phyloP scores from a whole-genome alignment of 2,797 vertebrate genomes.

The Thalassophryne amazonica region DNA sequence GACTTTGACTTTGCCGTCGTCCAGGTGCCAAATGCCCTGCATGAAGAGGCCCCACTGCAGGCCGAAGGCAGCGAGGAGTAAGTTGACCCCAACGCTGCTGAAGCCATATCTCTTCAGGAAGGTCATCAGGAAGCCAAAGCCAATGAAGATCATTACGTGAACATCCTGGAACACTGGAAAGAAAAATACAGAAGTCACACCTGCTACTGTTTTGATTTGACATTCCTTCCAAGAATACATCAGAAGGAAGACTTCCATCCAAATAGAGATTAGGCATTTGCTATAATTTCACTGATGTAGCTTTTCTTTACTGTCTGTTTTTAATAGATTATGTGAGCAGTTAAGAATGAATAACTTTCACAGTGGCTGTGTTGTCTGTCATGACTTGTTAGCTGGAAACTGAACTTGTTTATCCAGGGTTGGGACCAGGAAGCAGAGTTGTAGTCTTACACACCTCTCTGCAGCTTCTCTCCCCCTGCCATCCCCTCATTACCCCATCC shows the following conservation, averaged over 20 bases:
- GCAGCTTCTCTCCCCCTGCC: too few species aligned
- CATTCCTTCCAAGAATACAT: too few species aligned
- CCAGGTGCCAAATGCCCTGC: conserved; percentile 82
- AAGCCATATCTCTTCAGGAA: conserved; percentile 96
- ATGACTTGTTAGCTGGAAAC: conserved; percentile 20
- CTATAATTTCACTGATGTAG: background rate
- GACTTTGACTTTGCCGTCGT: conserved; percentile 69
- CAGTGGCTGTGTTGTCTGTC: conserved; percentile 25
- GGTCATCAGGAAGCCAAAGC: conserved; percentile 97
- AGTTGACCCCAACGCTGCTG: conserved; percentile 90
- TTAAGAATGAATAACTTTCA: conserved; percentile 12
- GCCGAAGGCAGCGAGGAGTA: conserved; percentile 91
- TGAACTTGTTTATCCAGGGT: conserved; percentile 70
- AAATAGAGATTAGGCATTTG: background rate
- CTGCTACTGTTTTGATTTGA: background rate
- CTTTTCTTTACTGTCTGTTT: conserved; percentile 5
- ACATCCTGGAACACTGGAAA: conserved; percentile 92
- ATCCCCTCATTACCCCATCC: too few species aligned
- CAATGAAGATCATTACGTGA: conserved; percentile 96
- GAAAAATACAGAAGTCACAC: conserved; percentile 17
- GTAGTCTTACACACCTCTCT: too few species aligned
- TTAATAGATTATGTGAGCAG: conserved; percentile 10
- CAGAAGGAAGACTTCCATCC: conserved; percentile 1
- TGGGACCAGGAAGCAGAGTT: too few species aligned
- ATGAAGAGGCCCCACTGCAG: conserved; percentile 91